Evolutionary conservation across 2,113 vertebrate species (phyloP), one percentile per base, ranked within the genome.

Genomic region (Herpetotheres cachinnans): DNA sequence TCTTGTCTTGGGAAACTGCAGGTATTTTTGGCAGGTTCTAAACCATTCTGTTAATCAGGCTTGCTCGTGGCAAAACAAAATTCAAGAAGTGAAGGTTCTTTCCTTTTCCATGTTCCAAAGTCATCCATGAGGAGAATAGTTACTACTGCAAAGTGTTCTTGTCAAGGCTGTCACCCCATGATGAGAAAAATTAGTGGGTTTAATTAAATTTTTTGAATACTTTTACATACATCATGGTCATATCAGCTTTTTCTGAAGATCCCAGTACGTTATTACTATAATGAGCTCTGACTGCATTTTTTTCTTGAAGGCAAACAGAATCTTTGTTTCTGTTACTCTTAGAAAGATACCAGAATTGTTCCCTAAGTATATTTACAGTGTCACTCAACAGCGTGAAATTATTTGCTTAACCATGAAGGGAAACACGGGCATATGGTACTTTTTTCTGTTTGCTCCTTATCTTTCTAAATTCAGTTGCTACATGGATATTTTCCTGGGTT

Each of bases 401-500:
- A 40, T 56, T 94, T 91, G 30, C 56, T 87, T 91, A 79, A 63
- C 66, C 30, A 4, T 87, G 54, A 82, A 71, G 38, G 56, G 56
- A 88, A 96, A 42, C 21, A 13, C 1, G 2, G 18, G 8, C 52
- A 72, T 91, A 72, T 40, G 56, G n/a, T 79, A 13, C 22, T 56
- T 61, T 44, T 61, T 74, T 42, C 66, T 89, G 7, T 90, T 96
- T 92, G 29, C 69, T 71, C 3, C 34, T 73, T 62, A 55, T 66
- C 76, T 96, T 89, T 91, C 24, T 79, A 56, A 93, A 74, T 86
- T 86, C 47, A 54, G 6, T 93, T 91, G 69, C 81, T 63, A 14
- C 20, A 4, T 70, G 65, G 16, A 21, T 93, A 19, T 79, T 84
- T 95, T 84, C 30, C 62, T 22, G 6, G 61, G 24, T 76, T 65